Conservation (phyloP, 2,888 invertebrate genomes). For the Torymus tubicola region DNA sequence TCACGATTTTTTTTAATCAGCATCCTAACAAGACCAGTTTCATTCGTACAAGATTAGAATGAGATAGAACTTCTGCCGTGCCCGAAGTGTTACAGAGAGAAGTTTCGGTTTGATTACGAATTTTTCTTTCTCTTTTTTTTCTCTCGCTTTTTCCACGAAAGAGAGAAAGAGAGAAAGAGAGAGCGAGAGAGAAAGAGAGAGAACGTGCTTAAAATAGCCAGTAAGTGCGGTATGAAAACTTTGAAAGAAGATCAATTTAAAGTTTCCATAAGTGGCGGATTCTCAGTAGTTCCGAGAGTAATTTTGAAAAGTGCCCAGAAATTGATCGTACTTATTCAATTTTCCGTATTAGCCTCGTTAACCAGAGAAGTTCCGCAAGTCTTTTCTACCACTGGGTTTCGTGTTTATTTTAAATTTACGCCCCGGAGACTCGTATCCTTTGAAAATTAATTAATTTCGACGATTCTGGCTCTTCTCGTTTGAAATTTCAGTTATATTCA, state of each 20-base stretch:
- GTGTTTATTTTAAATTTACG: constrained; percentile 5
- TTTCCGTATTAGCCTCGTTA: constrained; percentile 52
- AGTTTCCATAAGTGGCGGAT: constrained; percentile 51
- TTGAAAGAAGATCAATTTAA: constrained; percentile 58
- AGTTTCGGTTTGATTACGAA: constrained; percentile 27
- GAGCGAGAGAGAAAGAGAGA: not conserved
- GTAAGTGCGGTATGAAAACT: constrained; percentile 47
- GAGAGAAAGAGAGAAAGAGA: too few species aligned
- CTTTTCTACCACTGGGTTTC: not conserved
- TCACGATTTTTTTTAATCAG: too few species aligned
- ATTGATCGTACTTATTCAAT: constrained; percentile 55
- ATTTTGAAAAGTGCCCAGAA: constrained; percentile 51
- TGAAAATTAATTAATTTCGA: not conserved
- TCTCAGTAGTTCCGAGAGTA: constrained; percentile 40
- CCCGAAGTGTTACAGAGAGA: not conserved
- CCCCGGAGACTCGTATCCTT: not conserved
- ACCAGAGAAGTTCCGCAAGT: constrained; percentile 4
- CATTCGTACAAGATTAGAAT: too few species aligned
- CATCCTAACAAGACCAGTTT: too few species aligned
- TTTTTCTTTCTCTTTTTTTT: constrained; percentile 8
- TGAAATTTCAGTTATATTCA: too few species aligned
- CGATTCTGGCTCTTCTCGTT: too few species aligned
- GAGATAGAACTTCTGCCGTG: constrained; percentile 19
- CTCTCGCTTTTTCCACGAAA: not conserved
- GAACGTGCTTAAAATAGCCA: constrained; percentile 52